Percentiles rank a stretch among this genome's conserved stretches.
These are phyloP conservation scores for Colossoma macropomum DNA, from an alignment of 2,113 vertebrate genomes.

Conservation along the genomic window DNA sequence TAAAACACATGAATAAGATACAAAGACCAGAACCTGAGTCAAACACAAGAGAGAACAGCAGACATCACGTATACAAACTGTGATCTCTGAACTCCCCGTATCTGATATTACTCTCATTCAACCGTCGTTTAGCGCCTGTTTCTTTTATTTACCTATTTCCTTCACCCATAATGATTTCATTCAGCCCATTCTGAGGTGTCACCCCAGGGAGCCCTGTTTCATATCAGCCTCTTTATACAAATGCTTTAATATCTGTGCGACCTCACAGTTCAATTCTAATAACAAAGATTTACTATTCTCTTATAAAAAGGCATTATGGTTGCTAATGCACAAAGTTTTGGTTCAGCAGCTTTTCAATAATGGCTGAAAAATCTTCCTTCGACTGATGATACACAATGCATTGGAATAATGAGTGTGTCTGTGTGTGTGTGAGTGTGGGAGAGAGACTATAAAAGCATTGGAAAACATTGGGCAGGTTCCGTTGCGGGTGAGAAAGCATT, in stretches of 20 bases:
- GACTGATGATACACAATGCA: background rate
- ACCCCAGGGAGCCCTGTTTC: background rate
- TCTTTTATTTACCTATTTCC: no score
- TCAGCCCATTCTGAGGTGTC: background rate
- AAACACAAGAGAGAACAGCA: background rate
- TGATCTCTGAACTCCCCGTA: background rate
- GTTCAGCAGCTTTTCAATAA: conserved; percentile 29
- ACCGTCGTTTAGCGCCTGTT: background rate
- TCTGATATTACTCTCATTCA: background rate
- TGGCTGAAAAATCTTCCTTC: background rate
- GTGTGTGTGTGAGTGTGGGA: background rate
- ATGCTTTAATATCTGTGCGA: background rate
- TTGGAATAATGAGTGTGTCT: conserved; percentile 32
- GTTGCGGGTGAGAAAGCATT: background rate
- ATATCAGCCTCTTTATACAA: background rate
- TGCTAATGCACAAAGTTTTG: background rate
- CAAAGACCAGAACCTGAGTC: background rate
- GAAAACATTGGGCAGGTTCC: background rate
- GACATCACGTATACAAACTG: background rate
- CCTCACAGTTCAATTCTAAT: background rate
- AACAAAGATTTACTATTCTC: background rate
- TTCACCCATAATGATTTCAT: background rate
- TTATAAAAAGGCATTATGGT: conserved; percentile 4
- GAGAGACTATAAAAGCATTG: background rate
- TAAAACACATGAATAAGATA: background rate